phyloP scores from a whole-genome alignment of 2,888 invertebrate species.

The Aradus depressus region DNA sequence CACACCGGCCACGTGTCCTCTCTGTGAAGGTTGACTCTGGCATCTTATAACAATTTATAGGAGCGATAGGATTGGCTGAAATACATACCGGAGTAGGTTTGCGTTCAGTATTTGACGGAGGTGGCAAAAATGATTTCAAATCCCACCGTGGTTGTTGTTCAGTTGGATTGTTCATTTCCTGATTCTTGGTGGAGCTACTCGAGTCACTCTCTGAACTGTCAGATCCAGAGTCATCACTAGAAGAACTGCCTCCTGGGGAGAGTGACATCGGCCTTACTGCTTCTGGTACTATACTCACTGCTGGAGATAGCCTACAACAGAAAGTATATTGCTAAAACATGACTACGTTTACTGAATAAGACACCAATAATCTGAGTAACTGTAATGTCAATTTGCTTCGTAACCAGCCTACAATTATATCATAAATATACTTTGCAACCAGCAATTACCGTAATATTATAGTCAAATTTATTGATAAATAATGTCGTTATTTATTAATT shows the following conservation, averaged over 20 bases:
- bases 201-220: constrained; percentile 47
- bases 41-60: too few relatives aligned
- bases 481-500: too few relatives aligned
- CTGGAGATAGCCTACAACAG: constrained; percentile 41
- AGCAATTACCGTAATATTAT: too few relatives aligned
- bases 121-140: constrained; percentile 30
- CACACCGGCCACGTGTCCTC: too few relatives aligned
- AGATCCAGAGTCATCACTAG: constrained; percentile 29
- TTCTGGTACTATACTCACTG: constrained; percentile 45
- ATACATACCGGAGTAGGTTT: constrained; percentile 19
- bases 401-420: too few relatives aligned
- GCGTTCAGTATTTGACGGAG: constrained; percentile 16
- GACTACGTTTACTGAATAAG: too few relatives aligned
- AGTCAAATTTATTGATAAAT: too few relatives aligned
- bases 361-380: too few relatives aligned
- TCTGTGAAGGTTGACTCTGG: too few relatives aligned
- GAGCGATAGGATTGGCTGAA: too few relatives aligned
- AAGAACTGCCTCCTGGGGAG: constrained; percentile 33
- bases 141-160: constrained; percentile 33
- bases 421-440: too few relatives aligned
- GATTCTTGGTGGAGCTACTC: constrained; percentile 40
- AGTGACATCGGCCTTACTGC: constrained; percentile 33
- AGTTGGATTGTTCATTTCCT: constrained; percentile 35
- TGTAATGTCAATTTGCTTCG: too few relatives aligned
- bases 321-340: constrained; percentile 4